Conservation (phyloP, 2,888 invertebrate species). For the Tiliacea aurago region DNA sequence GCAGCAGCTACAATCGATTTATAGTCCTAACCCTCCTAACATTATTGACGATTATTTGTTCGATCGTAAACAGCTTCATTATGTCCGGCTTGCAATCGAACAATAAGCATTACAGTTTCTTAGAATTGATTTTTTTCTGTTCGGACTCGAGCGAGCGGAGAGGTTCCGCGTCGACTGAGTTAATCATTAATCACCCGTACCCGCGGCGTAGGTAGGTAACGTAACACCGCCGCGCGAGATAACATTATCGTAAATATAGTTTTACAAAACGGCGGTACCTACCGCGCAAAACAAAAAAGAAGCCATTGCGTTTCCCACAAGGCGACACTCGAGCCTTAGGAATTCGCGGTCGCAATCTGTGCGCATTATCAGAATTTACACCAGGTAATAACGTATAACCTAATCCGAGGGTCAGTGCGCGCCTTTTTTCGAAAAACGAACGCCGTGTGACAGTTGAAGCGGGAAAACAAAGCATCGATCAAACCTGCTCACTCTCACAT, state of each 20-base stretch:
- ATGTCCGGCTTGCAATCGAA: slow-evolving; percentile 70
- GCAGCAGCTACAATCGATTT: slow-evolving; percentile 74
- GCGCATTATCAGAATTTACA: slow-evolving; percentile 87
- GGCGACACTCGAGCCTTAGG: slow-evolving; percentile 82
- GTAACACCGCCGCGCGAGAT: slow-evolving; percentile 83
- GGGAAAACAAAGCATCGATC: slow-evolving; percentile 89
- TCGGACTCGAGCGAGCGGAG: slow-evolving; percentile 63
- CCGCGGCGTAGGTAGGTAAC: slow-evolving; percentile 80
- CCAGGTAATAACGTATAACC: slow-evolving; percentile 80
- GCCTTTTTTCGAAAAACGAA: slow-evolving; percentile 81
- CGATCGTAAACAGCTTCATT: slow-evolving; percentile 82
- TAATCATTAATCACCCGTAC: slow-evolving; percentile 83
- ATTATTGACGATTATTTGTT: slow-evolving; percentile 81
- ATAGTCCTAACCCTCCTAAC: slow-evolving; percentile 77
- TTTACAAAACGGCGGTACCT: slow-evolving; percentile 85
- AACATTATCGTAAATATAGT: slow-evolving; percentile 89
- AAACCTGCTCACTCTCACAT: slow-evolving; percentile 90
- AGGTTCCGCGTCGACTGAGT: slow-evolving; percentile 75
- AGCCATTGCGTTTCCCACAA: slow-evolving; percentile 75
- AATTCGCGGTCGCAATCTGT: slow-evolving; percentile 83
- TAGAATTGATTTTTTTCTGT: slow-evolving; percentile 76
- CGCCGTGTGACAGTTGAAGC: slow-evolving; percentile 81
- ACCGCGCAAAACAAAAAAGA: slow-evolving; percentile 81
- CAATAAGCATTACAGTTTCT: slow-evolving; percentile 70
- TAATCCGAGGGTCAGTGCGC: slow-evolving; percentile 75